These are phyloP conservation scores for Bambusicola thoracicus DNA, from an alignment of 2,113 vertebrate species.

Conservation along the genomic window DNA sequence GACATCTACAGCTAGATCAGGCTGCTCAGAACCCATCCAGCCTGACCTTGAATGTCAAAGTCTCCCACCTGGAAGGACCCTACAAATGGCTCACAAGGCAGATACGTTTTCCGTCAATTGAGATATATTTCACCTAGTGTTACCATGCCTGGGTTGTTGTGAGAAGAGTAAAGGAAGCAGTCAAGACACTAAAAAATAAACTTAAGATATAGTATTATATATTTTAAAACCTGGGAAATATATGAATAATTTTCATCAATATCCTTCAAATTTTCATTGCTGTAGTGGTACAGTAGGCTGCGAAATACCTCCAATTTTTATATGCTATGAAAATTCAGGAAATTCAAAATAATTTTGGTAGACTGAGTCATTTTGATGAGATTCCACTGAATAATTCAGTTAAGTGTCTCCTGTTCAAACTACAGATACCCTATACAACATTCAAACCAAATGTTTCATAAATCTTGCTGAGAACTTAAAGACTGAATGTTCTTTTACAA, in stretches of 20 bases:
- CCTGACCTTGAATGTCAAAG: background rate
- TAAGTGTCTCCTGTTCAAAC: background rate
- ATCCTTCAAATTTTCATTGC: background rate
- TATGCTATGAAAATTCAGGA: background rate
- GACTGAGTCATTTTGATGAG: background rate
- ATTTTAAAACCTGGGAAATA: background rate
- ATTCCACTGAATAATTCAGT: background rate
- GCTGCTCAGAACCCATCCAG: no score
- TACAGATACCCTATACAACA: background rate
- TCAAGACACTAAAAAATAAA: background rate
- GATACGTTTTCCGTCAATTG: background rate
- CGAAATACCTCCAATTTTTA: background rate
- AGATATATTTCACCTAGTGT: background rate
- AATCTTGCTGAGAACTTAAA: background rate
- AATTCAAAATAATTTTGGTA: background rate
- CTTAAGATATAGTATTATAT: background rate
- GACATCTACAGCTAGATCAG: no score
- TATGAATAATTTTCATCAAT: background rate
- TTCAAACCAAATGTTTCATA: background rate
- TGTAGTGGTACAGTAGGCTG: background rate
- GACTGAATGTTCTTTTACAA: background rate
- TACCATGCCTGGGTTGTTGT: fast-evolving
- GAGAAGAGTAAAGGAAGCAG: background rate
- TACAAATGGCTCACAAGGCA: background rate
- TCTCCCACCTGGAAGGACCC: background rate